A percentile compares a stretch with the other conserved stretches of the same genome.
Conservation (phyloP, 2,113 vertebrate genomes). For the Propithecus coquereli region DNA sequence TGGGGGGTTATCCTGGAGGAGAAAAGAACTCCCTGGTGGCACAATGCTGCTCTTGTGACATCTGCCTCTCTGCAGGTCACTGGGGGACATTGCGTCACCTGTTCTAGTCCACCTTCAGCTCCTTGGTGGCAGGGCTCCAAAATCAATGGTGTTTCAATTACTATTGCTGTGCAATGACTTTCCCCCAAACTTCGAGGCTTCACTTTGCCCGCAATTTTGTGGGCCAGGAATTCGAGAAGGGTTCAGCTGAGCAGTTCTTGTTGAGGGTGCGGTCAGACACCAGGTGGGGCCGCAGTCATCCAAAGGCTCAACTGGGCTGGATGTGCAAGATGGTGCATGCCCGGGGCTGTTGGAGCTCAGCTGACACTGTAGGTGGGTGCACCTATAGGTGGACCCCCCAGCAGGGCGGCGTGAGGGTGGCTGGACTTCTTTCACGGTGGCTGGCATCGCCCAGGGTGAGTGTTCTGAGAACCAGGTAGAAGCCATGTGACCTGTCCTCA, state of each 20-base stretch:
- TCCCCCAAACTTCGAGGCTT: neutral
- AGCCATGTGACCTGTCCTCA: neutral
- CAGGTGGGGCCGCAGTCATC: neutral
- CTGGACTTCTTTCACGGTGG: neutral
- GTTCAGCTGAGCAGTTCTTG: neutral
- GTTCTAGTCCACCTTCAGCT: constrained; percentile 23
- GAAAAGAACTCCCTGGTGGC: neutral
- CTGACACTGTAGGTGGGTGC: neutral
- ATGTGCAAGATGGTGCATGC: accelerated
- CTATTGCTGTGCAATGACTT: neutral
- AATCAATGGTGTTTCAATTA: constrained; percentile 36
- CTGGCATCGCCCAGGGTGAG: neutral
- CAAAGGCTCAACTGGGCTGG: neutral
- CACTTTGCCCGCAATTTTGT: neutral
- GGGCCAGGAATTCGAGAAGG: neutral
- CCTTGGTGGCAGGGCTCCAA: neutral
- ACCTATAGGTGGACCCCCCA: neutral
- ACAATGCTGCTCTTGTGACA: neutral
- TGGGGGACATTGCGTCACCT: neutral
- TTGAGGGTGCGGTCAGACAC: neutral
- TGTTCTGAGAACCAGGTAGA: neutral
- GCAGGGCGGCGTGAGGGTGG: neutral
- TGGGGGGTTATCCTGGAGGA: neutral
- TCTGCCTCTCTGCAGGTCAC: neutral
- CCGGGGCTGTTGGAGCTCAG: neutral